phyloP scores from a whole-genome alignment of 2,797 vertebrate species.

The Cuniculus paca region DNA sequence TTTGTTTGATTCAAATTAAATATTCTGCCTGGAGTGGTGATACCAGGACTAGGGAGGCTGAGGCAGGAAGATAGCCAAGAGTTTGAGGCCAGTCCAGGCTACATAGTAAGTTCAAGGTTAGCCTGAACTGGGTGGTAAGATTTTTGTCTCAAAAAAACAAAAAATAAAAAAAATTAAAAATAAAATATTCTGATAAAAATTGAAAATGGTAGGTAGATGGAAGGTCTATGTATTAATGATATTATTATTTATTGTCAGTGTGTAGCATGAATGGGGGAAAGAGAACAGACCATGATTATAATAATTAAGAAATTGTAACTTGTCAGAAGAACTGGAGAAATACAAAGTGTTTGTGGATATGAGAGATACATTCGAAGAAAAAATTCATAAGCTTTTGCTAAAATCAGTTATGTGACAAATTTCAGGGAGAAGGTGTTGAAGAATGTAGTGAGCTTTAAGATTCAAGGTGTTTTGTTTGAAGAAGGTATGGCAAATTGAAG shows the following conservation, averaged over 20 bases:
- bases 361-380: not conserved
- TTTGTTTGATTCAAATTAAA: not conserved
- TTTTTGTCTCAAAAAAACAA: not conserved
- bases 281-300: not conserved
- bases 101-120: not conserved
- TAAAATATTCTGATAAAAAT: not conserved
- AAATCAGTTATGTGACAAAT: not conserved
- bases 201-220: not conserved
- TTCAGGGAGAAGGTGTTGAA: not conserved
- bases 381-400: not conserved
- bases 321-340: not conserved
- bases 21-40: not conserved
- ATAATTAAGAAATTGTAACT: not conserved
- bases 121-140: too few relatives aligned
- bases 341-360: not conserved
- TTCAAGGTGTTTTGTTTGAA: not conserved
- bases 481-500: not conserved
- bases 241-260: not conserved
- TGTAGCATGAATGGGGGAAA: not conserved
- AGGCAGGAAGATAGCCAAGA: not conserved
- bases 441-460: not conserved
- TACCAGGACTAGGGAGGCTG: not conserved
- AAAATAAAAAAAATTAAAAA: too few relatives aligned
- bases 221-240: not conserved
- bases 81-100: not conserved